These are phyloP conservation scores for Achlya flavicornis DNA, from an alignment of 2,888 invertebrate species.

Conservation along the genomic window DNA sequence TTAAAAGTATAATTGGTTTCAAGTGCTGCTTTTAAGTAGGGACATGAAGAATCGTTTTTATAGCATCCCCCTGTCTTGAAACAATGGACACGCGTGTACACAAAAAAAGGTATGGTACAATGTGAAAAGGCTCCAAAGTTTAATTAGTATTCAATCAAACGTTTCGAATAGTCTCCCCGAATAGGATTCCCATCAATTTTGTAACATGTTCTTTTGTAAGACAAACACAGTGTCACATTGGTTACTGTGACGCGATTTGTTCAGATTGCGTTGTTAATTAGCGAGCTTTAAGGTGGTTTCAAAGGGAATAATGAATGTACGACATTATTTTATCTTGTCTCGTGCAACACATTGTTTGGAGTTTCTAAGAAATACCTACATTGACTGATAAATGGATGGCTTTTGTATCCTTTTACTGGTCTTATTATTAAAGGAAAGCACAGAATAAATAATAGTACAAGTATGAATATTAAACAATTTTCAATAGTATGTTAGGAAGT, in stretches of 20 bases:
- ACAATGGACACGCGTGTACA: slow-evolving; percentile 48
- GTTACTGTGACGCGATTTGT: slow-evolving; percentile 18
- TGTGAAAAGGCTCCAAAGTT: slow-evolving; percentile 32
- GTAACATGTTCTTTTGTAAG: slow-evolving; percentile 19
- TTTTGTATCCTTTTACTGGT: neutral
- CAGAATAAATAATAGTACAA: no score
- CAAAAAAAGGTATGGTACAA: slow-evolving; percentile 33
- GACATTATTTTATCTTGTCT: neutral
- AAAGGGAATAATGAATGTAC: slow-evolving; percentile 28
- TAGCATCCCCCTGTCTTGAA: slow-evolving; percentile 46
- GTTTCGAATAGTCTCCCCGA: slow-evolving; percentile 6
- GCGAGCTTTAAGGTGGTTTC: slow-evolving; percentile 14
- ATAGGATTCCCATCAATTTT: slow-evolving; percentile 1
- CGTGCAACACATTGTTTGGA: neutral
- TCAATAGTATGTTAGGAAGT: no score
- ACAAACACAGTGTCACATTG: slow-evolving; percentile 26
- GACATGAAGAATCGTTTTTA: slow-evolving; percentile 58
- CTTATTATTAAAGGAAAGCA: neutral
- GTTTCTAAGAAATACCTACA: neutral
- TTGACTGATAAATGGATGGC: neutral
- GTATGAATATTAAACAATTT: no score
- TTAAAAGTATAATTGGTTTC: slow-evolving; percentile 74
- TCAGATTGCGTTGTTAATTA: slow-evolving; percentile 25
- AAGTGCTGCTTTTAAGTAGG: slow-evolving; percentile 63
- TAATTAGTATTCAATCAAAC: slow-evolving; percentile 55